These are phyloP conservation scores for Saccostrea echinata DNA, from an alignment of 1,140 invertebrate species.

Conservation along the genomic window DNA sequence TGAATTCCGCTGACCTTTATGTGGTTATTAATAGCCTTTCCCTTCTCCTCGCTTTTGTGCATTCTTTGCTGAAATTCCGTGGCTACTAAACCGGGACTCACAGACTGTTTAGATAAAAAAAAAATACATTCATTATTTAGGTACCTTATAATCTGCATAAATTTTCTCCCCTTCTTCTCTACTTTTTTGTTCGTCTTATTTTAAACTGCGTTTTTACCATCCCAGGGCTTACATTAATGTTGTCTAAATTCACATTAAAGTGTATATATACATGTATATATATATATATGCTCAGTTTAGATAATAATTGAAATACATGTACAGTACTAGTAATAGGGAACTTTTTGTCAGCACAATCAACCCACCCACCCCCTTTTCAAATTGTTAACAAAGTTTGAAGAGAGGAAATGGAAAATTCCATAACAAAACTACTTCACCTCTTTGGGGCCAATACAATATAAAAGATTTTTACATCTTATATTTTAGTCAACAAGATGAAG, in stretches of 20 bases:
- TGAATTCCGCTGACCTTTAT: not conserved
- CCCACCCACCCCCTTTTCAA: too few relatives aligned
- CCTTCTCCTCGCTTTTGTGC: not conserved
- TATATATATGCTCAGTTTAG: too few relatives aligned
- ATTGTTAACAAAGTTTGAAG: too few relatives aligned
- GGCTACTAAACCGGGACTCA: not conserved
- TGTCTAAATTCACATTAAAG: not conserved
- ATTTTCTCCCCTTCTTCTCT: slow-evolving; percentile 22
- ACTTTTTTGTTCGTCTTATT: slow-evolving; percentile 47
- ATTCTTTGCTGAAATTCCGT: slow-evolving; percentile 34
- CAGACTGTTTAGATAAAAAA: not conserved
- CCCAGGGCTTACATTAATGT: slow-evolving; percentile 52
- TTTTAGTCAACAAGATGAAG: too few relatives aligned
- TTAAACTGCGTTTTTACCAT: slow-evolving; percentile 59
- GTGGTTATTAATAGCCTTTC: not conserved
- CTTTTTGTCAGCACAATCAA: too few relatives aligned
- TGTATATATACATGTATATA: too few relatives aligned
- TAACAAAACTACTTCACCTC: too few relatives aligned
- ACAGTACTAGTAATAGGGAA: too few relatives aligned
- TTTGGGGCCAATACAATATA: too few relatives aligned
- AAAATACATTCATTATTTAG: not conserved
- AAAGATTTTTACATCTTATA: too few relatives aligned
- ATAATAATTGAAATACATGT: too few relatives aligned
- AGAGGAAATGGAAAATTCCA: too few relatives aligned
- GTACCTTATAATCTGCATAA: slow-evolving; percentile 33